Conservation (phyloP, 2,113 vertebrate species). For the Phaethornis superciliosus region DNA sequence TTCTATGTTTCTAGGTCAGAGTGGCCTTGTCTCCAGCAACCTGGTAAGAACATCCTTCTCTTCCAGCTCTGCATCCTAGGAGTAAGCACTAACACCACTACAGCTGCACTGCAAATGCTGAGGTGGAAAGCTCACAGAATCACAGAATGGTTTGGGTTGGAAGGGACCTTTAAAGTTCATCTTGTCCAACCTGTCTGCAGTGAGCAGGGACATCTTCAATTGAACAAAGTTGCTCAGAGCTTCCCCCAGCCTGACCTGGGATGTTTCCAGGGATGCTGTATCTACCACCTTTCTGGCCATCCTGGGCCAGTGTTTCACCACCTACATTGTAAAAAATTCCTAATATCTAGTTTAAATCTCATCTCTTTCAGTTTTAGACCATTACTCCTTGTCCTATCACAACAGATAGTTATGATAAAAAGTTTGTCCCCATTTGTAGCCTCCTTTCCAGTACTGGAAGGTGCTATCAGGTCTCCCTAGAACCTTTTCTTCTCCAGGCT, state of each 20-base stretch:
- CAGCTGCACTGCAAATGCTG: fast-evolving
- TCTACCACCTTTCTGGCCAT: background rate
- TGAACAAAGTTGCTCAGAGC: fast-evolving
- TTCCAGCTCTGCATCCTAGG: background rate
- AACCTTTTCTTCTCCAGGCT: background rate
- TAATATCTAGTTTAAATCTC: background rate
- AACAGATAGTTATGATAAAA: fast-evolving
- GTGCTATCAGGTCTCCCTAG: fast-evolving
- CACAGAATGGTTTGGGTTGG: fast-evolving
- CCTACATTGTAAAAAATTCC: fast-evolving
- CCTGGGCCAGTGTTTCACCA: fast-evolving
- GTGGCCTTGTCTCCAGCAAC: fast-evolving
- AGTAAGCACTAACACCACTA: background rate
- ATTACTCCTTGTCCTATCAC: background rate
- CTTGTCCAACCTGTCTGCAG: fast-evolving
- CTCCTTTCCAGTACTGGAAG: too few species aligned
- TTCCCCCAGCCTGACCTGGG: fast-evolving
- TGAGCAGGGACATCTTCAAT: background rate
- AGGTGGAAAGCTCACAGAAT: background rate
- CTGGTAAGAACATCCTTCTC: background rate
- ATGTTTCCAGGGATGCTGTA: background rate
- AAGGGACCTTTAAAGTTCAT: fast-evolving
- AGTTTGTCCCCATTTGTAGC: fast-evolving
- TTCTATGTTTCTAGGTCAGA: too few species aligned
- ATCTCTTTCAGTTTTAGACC: background rate